phyloP scores from a whole-genome alignment of 2,797 vertebrate genomes.

The Lateolabrax maculatus region DNA sequence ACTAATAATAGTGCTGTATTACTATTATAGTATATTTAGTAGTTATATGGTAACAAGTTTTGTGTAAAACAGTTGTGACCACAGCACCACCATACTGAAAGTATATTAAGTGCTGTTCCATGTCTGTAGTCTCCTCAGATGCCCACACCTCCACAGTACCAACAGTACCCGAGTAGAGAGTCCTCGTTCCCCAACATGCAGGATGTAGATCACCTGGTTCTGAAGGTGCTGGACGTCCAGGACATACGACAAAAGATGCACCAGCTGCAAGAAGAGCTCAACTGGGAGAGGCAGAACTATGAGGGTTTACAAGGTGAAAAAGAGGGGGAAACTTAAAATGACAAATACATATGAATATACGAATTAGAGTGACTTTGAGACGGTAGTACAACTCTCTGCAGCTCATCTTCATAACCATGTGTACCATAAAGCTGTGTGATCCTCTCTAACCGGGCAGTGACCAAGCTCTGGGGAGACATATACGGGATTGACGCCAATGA shows the following conservation, averaged over 20 bases:
- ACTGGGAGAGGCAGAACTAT: constrained; percentile 84
- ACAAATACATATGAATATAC: too few relatives aligned
- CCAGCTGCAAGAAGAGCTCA: constrained; percentile 82
- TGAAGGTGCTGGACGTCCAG: constrained; percentile 81
- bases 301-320: constrained; percentile 79
- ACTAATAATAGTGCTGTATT: background rate
- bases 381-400: too few relatives aligned
- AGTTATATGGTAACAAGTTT: too few relatives aligned
- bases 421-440: too few relatives aligned
- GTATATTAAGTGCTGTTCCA: constrained; percentile 9
- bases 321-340: too few relatives aligned
- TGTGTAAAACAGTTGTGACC: background rate
- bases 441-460: too few relatives aligned
- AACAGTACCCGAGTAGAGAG: background rate
- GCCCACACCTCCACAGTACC: constrained; percentile 11
- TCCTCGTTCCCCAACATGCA: constrained; percentile 35
- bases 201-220: constrained; percentile 77
- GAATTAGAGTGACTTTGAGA: too few relatives aligned
- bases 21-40: too few relatives aligned
- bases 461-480: too few relatives aligned
- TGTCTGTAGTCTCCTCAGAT: constrained; percentile 39
- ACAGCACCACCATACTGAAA: background rate
- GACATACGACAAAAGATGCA: constrained; percentile 80
- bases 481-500: too few relatives aligned
- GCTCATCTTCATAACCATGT: too few relatives aligned